Conservation (phyloP, 2,888 invertebrate genomes). For the Neuroscelio doddi region DNA sequence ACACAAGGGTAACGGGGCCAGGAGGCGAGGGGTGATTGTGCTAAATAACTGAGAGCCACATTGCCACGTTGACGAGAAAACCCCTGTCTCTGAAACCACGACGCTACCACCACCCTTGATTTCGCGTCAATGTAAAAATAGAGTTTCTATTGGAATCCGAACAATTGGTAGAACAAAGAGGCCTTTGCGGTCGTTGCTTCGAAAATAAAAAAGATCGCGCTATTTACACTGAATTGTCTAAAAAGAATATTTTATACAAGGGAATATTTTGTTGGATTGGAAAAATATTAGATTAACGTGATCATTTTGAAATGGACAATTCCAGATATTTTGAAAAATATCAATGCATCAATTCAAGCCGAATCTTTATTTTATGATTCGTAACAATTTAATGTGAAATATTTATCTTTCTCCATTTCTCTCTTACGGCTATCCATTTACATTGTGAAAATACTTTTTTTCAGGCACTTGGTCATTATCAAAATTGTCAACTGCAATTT, state of each 20-base stretch:
- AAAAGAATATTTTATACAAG: slow-evolving; percentile 8
- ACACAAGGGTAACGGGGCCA: slow-evolving; percentile 44
- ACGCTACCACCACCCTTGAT: slow-evolving; percentile 26
- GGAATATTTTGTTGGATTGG: neutral
- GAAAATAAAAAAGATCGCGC: slow-evolving; percentile 20
- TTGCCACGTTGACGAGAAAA: slow-evolving; percentile 38
- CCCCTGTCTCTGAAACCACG: slow-evolving; percentile 24
- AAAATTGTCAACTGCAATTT: too few species aligned
- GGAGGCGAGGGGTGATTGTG: slow-evolving; percentile 47
- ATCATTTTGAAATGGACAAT: neutral
- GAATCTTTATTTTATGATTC: too few species aligned
- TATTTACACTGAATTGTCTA: slow-evolving; percentile 23
- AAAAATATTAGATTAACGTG: neutral
- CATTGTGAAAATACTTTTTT: too few species aligned
- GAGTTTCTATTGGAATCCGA: slow-evolving; percentile 51
- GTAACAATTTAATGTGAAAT: too few species aligned
- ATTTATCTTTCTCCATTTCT: too few species aligned
- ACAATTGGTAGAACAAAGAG: slow-evolving; percentile 49
- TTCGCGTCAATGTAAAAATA: slow-evolving; percentile 49
- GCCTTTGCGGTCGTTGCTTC: slow-evolving; percentile 24
- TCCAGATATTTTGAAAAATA: too few species aligned
- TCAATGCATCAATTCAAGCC: too few species aligned
- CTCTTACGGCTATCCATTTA: too few species aligned
- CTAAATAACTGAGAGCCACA: slow-evolving; percentile 57
- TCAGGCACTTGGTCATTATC: too few species aligned